These are phyloP conservation scores for Drosophila kanapiae DNA, from an alignment of 1,140 invertebrate species.

Conservation along the genomic window DNA sequence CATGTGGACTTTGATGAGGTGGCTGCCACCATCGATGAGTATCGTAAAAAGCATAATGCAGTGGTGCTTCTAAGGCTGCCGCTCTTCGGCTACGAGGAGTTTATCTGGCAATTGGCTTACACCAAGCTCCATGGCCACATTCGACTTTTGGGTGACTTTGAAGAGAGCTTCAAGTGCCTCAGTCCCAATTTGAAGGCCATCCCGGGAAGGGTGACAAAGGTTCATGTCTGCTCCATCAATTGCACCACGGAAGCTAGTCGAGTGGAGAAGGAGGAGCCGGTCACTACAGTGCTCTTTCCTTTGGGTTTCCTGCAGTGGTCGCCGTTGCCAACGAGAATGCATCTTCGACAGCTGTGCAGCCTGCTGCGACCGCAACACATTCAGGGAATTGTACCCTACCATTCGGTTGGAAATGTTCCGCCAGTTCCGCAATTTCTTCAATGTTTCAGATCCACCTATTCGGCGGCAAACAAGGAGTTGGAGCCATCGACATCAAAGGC, in stretches of 20 bases:
- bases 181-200: constrained; percentile 22
- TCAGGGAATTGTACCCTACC: constrained; percentile 48
- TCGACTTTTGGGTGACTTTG: constrained; percentile 15
- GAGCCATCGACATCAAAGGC: neutral
- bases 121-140: constrained; percentile 54
- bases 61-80: constrained; percentile 34
- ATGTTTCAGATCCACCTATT: constrained; percentile 29
- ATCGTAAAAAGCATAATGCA: neutral
- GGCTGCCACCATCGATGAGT: constrained; percentile 24
- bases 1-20: constrained; percentile 55
- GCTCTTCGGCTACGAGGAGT: constrained; percentile 55
- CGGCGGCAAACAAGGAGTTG: neutral
- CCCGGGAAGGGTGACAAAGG: neutral
- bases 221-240: constrained; percentile 10
- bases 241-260: neutral
- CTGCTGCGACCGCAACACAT: constrained; percentile 55
- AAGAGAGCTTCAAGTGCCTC: constrained; percentile 21
- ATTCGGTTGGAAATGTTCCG: constrained; percentile 27
- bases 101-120: constrained; percentile 33
- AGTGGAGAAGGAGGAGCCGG: neutral
- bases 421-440: constrained; percentile 50
- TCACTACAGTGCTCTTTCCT: neutral
- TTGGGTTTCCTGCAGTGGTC: constrained; percentile 41
- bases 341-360: constrained; percentile 68
- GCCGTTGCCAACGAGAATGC: constrained; percentile 49